Conservation (phyloP, 2,888 invertebrate species). For the Platycheirus albimanus region DNA sequence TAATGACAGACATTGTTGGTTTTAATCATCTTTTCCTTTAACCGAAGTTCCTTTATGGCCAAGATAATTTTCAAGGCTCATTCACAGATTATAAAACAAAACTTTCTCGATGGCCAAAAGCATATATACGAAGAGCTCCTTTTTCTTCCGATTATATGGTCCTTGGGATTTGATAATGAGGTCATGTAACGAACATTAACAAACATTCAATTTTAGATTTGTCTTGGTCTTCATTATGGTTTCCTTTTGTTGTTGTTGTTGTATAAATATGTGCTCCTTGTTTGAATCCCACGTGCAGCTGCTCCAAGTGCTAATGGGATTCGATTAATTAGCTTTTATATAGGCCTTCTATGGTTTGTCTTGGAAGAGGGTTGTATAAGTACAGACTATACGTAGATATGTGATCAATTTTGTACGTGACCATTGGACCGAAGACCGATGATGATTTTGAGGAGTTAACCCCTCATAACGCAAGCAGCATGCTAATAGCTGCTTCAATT, state of each 20-base stretch:
- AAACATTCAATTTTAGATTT: conserved; percentile 67
- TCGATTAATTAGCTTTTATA: conserved; percentile 71
- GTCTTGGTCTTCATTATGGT: conserved; percentile 18
- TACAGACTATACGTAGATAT: too few relatives aligned
- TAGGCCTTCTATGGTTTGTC: conserved; percentile 25
- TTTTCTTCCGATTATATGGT: background rate
- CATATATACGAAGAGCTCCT: background rate
- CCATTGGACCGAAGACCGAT: conserved; percentile 34
- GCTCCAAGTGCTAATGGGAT: conserved; percentile 70
- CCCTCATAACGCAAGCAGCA: conserved; percentile 2
- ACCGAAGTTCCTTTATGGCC: background rate
- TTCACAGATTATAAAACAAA: conserved; percentile 62
- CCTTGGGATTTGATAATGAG: conserved; percentile 48
- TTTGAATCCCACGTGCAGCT: conserved; percentile 54
- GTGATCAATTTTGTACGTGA: conserved; percentile 71
- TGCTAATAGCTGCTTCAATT: conserved; percentile 39
- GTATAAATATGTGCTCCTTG: background rate
- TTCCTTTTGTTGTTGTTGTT: conserved; percentile 18
- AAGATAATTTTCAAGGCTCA: conserved; percentile 31
- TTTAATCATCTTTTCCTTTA: conserved; percentile 24
- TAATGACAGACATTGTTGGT: conserved; percentile 22
- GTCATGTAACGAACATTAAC: conserved; percentile 68
- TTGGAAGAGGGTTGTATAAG: conserved; percentile 3
- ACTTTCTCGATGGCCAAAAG: conserved; percentile 48
- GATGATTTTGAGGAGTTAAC: conserved; percentile 29